These are phyloP conservation scores for Poecilia velifera DNA, from an alignment of 2,797 vertebrate species.

Conservation along the genomic window DNA sequence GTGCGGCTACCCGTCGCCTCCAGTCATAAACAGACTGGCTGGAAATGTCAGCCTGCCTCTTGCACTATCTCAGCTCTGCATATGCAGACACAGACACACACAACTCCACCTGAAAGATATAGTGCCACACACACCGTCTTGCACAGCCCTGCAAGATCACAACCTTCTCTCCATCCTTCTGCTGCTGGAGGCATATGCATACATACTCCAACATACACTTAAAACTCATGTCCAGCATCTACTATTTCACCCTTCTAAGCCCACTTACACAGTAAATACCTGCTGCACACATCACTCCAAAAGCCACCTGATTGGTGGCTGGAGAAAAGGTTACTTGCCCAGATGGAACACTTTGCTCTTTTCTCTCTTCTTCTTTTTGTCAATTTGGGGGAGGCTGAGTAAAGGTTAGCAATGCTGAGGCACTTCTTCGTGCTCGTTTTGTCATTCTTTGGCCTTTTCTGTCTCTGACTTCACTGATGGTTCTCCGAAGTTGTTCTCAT, in stretches of 20 bases:
- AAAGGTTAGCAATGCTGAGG: slow-evolving; percentile 66
- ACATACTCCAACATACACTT: neutral
- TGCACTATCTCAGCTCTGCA: slow-evolving; percentile 33
- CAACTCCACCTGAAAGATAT: slow-evolving; percentile 12
- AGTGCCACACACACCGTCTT: slow-evolving; percentile 19
- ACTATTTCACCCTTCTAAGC: neutral
- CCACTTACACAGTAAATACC: slow-evolving; percentile 29
- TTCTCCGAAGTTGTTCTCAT: slow-evolving; percentile 10
- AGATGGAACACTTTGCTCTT: slow-evolving; percentile 68
- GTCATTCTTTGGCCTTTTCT: slow-evolving; percentile 55
- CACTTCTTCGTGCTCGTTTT: slow-evolving; percentile 41
- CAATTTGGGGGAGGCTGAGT: slow-evolving; percentile 62
- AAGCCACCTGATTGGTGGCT: slow-evolving; percentile 51
- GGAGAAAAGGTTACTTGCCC: slow-evolving; percentile 70
- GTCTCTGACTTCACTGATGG: slow-evolving; percentile 32
- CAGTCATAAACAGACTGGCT: slow-evolving; percentile 58
- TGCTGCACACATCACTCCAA: slow-evolving; percentile 25
- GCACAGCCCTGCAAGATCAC: slow-evolving; percentile 12
- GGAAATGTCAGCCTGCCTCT: slow-evolving; percentile 64
- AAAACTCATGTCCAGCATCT: neutral
- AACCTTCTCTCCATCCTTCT: slow-evolving; percentile 2
- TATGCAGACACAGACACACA: slow-evolving; percentile 14
- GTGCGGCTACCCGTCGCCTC: slow-evolving; percentile 40
- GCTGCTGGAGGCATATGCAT: neutral
- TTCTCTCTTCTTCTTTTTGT: slow-evolving; percentile 62